phyloP scores from a whole-genome alignment of 2,113 vertebrate genomes.

The Scomber scombrus region DNA sequence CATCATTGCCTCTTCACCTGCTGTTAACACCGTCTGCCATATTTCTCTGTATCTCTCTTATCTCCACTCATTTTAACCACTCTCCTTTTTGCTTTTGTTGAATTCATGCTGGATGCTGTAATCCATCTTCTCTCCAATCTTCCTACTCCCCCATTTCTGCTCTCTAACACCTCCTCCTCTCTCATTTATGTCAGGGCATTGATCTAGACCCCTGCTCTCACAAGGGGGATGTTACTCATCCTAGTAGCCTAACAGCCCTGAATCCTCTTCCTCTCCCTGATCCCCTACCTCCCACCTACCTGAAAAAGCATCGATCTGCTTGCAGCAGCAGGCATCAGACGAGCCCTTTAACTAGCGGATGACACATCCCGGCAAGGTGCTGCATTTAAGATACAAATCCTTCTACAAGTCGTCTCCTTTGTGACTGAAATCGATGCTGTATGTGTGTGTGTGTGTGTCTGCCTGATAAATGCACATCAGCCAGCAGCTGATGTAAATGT shows the following conservation, averaged over 20 bases:
- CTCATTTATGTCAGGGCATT: constrained; percentile 51
- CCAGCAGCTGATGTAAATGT: constrained; percentile 59
- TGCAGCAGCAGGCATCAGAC: constrained; percentile 37
- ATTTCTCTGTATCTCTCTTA: constrained; percentile 18
- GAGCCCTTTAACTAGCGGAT: constrained; percentile 35
- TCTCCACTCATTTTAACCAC: constrained; percentile 10
- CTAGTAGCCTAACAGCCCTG: constrained; percentile 4
- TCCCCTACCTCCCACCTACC: constrained; percentile 23
- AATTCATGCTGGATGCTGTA: not conserved
- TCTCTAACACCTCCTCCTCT: constrained; percentile 37
- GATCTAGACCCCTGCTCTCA: constrained; percentile 48
- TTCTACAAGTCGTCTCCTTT: constrained; percentile 18
- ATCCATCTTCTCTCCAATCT: constrained; percentile 3
- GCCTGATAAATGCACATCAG: constrained; percentile 63
- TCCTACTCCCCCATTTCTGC: constrained; percentile 14
- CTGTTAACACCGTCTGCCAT: constrained; percentile 6
- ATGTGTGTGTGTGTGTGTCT: not conserved
- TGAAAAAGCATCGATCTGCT: constrained; percentile 57
- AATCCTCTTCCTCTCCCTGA: constrained; percentile 10
- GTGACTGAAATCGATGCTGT: constrained; percentile 31
- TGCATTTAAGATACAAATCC: constrained; percentile 46
- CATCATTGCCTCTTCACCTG: constrained; percentile 15
- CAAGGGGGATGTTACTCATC: constrained; percentile 34
- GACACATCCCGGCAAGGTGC: constrained; percentile 16
- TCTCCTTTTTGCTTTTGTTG: constrained; percentile 24